Evolutionary conservation across 2,113 vertebrate genomes (phyloP).

Genomic region (Pseudorectes ferrugineus): DNA sequence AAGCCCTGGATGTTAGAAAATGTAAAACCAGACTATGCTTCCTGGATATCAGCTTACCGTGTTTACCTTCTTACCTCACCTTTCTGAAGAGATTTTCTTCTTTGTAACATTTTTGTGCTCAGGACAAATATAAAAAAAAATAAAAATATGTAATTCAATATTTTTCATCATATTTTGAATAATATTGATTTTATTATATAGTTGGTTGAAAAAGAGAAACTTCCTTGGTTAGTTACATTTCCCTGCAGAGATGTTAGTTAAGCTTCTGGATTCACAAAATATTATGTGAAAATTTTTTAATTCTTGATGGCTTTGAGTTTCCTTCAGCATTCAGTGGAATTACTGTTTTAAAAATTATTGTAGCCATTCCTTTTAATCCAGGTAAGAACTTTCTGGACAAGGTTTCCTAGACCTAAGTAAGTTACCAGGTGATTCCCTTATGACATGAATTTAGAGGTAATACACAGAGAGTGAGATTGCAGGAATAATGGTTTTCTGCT

Average conservation of each 20-base stretch:
- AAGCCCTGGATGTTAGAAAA: background rate
- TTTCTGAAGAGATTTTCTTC: background rate
- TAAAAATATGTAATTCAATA: background rate
- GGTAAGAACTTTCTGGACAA: too few relatives aligned
- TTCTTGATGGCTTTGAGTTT: background rate
- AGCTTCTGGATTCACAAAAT: background rate
- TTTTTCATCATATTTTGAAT: background rate
- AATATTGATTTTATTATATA: background rate
- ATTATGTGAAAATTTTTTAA: background rate
- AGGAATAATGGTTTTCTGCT: too few relatives aligned
- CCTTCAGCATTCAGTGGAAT: background rate
- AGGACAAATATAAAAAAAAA: background rate
- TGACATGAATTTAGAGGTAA: too few relatives aligned
- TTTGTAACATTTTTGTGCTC: background rate
- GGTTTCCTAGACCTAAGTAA: too few relatives aligned
- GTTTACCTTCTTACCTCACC: background rate
- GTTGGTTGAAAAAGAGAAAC: background rate
- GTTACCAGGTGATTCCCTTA: too few relatives aligned
- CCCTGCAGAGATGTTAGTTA: background rate
- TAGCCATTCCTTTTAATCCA: too few relatives aligned
- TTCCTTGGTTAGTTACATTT: background rate
- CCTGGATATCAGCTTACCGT: background rate
- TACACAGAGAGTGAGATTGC: too few relatives aligned
- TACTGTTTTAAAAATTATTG: too few relatives aligned
- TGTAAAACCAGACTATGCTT: rapidly evolving